Evolutionary conservation across 2,113 vertebrate genomes (phyloP).

Genomic region (Panthera uncia): DNA sequence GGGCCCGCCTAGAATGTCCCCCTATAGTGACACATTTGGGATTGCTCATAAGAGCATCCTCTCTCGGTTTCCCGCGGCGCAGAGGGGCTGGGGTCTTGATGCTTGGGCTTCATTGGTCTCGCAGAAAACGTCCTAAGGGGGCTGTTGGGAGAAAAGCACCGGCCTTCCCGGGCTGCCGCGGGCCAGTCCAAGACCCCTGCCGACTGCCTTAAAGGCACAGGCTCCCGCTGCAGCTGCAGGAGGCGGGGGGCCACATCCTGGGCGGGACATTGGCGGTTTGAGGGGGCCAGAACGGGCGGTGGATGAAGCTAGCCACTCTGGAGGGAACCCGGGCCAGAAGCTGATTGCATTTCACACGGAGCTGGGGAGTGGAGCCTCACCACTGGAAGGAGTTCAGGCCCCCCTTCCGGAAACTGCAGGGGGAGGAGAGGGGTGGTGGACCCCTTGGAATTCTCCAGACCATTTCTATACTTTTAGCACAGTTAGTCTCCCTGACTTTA

Average conservation of each 20-base stretch:
- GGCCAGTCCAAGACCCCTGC: background rate
- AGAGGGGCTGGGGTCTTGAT: background rate
- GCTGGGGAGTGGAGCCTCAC: background rate
- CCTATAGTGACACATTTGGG: background rate
- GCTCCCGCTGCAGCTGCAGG: background rate
- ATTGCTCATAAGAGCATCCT: background rate
- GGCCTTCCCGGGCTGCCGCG: background rate
- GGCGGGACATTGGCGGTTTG: background rate
- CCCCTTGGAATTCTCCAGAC: background rate
- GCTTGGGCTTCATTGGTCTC: background rate
- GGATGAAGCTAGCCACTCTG: background rate
- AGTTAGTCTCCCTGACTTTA: background rate
- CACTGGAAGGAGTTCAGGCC: background rate
- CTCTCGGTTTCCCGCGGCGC: background rate
- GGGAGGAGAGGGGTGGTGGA: background rate
- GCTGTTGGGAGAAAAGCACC: background rate
- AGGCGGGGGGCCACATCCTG: background rate
- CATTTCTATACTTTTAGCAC: background rate
- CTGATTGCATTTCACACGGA: background rate
- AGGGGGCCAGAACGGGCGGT: background rate
- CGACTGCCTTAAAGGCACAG: slow-evolving; percentile 13
- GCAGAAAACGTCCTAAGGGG: background rate
- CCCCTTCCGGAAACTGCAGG: background rate
- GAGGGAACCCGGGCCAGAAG: background rate
- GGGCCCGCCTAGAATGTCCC: background rate